Evolutionary conservation across 2,113 vertebrate species (phyloP).

Genomic region (Aramus guarauna): DNA sequence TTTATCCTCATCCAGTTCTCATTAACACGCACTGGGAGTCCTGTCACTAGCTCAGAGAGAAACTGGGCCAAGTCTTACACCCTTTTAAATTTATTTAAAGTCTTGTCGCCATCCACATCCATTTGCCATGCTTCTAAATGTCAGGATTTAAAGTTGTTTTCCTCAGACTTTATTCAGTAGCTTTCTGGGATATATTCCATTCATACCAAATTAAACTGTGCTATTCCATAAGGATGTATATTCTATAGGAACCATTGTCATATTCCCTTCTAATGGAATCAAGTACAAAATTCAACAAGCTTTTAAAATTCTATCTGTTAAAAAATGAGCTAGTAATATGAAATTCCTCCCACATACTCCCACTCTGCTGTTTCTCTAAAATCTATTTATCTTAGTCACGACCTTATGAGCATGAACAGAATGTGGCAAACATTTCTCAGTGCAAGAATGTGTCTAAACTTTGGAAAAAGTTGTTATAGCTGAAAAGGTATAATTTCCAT

Average conservation of each 20-base stretch:
- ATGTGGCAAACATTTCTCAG: conserved; percentile 57
- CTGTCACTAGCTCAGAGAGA: background rate
- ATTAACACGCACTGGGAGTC: background rate
- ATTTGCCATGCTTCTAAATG: conserved; percentile 15
- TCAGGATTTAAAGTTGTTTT: background rate
- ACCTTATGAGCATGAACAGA: conserved; percentile 68
- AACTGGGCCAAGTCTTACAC: conserved; percentile 23
- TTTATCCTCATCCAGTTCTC: background rate
- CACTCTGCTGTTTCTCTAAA: conserved; percentile 62
- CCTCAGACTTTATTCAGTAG: background rate
- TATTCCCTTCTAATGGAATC: conserved; percentile 33
- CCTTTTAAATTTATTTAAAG: conserved; percentile 35
- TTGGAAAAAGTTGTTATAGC: conserved; percentile 17
- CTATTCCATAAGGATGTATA: background rate
- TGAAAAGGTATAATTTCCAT: conserved; percentile 51
- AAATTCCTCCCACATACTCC: conserved; percentile 74
- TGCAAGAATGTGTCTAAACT: conserved; percentile 22
- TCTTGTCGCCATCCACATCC: background rate
- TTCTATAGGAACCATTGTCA: conserved; percentile 21
- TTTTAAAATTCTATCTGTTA: conserved; percentile 64
- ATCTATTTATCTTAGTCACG: conserved; percentile 76
- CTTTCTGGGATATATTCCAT: background rate
- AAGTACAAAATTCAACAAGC: conserved; percentile 42
- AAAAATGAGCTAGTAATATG: conserved; percentile 57
- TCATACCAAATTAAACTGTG: background rate